These are phyloP conservation scores for Thyatira batis DNA, from an alignment of 2,888 invertebrate genomes.

Conservation along the genomic window DNA sequence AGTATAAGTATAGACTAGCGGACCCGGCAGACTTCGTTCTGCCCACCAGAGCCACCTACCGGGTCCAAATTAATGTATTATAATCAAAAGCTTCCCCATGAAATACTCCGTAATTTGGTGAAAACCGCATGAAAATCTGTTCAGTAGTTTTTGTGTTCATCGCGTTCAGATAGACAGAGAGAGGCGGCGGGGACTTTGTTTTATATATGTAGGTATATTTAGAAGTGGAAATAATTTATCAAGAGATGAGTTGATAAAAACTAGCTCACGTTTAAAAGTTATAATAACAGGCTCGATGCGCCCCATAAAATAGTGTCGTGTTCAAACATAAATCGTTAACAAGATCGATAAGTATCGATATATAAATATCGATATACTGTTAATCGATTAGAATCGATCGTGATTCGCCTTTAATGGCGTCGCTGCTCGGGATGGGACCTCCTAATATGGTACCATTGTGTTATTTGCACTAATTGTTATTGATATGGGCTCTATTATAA, in stretches of 20 bases:
- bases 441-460: not conserved
- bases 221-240: not conserved
- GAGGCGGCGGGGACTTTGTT: too few species aligned
- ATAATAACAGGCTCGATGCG: not conserved
- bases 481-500: not conserved
- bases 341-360: conserved; percentile 26
- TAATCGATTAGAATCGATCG: conserved; percentile 9
- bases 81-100: too few species aligned
- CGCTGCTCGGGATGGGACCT: not conserved
- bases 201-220: not conserved
- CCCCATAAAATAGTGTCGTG: not conserved
- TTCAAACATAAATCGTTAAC: conserved; percentile 20
- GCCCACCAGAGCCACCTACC: too few species aligned
- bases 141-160: too few species aligned
- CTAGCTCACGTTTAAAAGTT: not conserved
- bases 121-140: too few species aligned
- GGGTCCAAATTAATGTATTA: too few species aligned
- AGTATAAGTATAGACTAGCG: too few species aligned
- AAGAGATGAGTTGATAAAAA: not conserved
- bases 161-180: too few species aligned
- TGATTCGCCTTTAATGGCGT: not conserved
- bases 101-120: too few species aligned
- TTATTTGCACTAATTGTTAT: not conserved
- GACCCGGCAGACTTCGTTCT: too few species aligned
- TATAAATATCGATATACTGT: conserved; percentile 30